Evolutionary conservation across 2,888 invertebrate species (phyloP), one percentile per base, ranked within the genome.

Genomic region (Scaptomyza parva): DNA sequence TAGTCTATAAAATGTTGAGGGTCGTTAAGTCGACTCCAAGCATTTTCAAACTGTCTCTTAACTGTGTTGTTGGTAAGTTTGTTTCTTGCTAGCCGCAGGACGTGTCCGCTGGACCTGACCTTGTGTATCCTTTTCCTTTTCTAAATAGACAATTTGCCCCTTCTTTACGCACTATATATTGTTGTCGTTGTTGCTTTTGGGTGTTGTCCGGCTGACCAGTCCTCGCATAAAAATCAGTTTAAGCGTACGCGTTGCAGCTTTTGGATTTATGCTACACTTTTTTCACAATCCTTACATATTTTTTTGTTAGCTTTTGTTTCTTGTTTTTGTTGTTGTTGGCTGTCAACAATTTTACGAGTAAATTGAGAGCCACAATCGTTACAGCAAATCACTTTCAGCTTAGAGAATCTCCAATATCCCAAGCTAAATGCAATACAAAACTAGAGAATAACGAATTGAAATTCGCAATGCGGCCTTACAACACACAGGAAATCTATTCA

Each of bases 1-100:
- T 82, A 77, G 79, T 71, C 81, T 76, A 82, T 84, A 85, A 85
- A 84, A 86, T 78, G 78, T 70, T 73, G 76, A 79, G 79, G 77
- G 74, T 70, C 78, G 80, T 81, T 76, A 80, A 80, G 83, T 70
- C 70, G 45, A 41, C 65, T 53, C 58, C 14, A 47, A 53, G 51
- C 71, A n/a, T n/a, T 68, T 14, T 14, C 43, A 12, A 61, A 61
- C 52, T 47, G 54, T 35, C 40, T 30, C 26, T 17, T 37, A 30
- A 30, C 26, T 48, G 28, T 50, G 44, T 43, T 52, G 40, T 52
- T 53, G 26, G 30, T 53, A 20, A 9, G 44, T 37, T 35, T 28
- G 18, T 62, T 28, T 64, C n/a, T n/a, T n/a, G n/a, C n/a, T n/a
- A n/a, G n/a, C 54, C 59, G 54, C 69, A 55, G 73, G 61, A 72